These are phyloP conservation scores for Acarapis woodi DNA, from an alignment of 1,140 invertebrate genomes.

Conservation along the genomic window DNA sequence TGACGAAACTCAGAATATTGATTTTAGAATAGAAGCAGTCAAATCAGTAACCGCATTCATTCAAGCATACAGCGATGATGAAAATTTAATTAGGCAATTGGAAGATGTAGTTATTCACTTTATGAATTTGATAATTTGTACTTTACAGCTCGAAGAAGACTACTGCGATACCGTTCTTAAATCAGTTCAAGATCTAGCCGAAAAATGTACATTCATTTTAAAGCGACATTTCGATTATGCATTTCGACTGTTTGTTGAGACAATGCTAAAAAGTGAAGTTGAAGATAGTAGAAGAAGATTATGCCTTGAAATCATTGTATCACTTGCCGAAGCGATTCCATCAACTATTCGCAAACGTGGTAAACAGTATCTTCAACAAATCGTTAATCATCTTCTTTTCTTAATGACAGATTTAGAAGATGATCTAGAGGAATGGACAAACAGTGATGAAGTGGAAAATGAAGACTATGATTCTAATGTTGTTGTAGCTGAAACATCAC, in stretches of 20 bases:
- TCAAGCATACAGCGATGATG: conserved; percentile 61
- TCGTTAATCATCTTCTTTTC: conserved; percentile 35
- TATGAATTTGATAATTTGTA: conserved; percentile 24
- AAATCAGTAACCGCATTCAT: conserved; percentile 47
- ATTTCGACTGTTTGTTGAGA: conserved; percentile 63
- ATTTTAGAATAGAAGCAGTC: conserved; percentile 19
- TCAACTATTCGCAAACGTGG: conserved; percentile 74
- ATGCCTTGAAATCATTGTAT: conserved; percentile 72
- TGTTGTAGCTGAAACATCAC: conserved; percentile 74
- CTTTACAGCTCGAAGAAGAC: conserved; percentile 25
- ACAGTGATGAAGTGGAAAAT: conserved; percentile 38
- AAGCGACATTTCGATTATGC: conserved; percentile 54
- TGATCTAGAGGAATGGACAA: conserved; percentile 52
- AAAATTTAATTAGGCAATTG: conserved; percentile 55
- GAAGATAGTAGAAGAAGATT: conserved; percentile 64
- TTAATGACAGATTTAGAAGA: conserved; percentile 96
- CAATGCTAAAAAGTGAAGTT: conserved; percentile 37
- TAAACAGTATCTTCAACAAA: conserved; percentile 34
- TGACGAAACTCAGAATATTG: conserved; percentile 32
- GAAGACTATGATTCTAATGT: conserved; percentile 41
- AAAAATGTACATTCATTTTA: conserved; percentile 69
- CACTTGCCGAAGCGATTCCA: conserved; percentile 70
- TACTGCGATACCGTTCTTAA: conserved; percentile 74
- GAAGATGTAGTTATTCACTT: conserved; percentile 46
- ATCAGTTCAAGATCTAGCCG: conserved; percentile 68